A percentile compares a stretch with the other conserved stretches of the same genome.
Conservation (phyloP, 2,797 vertebrate species). For the Ctenosaura bakeri region DNA sequence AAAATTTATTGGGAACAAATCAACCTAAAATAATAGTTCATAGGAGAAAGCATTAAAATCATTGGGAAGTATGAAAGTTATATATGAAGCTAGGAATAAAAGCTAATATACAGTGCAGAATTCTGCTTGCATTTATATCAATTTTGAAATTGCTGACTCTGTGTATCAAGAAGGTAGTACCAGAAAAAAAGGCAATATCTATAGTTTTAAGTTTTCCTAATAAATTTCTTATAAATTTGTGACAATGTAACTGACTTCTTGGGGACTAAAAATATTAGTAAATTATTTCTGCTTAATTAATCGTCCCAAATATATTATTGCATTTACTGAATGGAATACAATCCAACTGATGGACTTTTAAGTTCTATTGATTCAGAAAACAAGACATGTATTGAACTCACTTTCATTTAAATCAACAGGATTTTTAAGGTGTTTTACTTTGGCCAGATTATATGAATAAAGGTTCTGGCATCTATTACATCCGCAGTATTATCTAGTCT, state of each 20-base stretch:
- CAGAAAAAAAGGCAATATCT: too few relatives aligned
- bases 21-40: conserved; percentile 34
- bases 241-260: too few relatives aligned
- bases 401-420: background rate
- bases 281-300: background rate
- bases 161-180: background rate
- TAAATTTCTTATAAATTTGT: background rate
- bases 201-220: background rate
- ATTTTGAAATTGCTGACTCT: background rate
- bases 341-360: background rate
- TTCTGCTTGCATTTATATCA: background rate
- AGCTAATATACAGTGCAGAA: conserved; percentile 18
- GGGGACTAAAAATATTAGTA: background rate
- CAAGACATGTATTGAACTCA: background rate
- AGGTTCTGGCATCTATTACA: background rate
- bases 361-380: background rate
- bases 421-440: background rate
- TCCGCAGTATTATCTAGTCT: background rate
- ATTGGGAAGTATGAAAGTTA: conserved; percentile 18
- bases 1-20: conserved; percentile 23
- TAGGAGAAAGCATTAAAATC: conserved; percentile 45
- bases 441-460: background rate
- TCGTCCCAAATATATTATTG: background rate
- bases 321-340: background rate
- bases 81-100: conserved; percentile 18